These are phyloP conservation scores for Koerneria pararmatus DNA, from an alignment of 2,888 invertebrate species.

Conservation along the genomic window DNA sequence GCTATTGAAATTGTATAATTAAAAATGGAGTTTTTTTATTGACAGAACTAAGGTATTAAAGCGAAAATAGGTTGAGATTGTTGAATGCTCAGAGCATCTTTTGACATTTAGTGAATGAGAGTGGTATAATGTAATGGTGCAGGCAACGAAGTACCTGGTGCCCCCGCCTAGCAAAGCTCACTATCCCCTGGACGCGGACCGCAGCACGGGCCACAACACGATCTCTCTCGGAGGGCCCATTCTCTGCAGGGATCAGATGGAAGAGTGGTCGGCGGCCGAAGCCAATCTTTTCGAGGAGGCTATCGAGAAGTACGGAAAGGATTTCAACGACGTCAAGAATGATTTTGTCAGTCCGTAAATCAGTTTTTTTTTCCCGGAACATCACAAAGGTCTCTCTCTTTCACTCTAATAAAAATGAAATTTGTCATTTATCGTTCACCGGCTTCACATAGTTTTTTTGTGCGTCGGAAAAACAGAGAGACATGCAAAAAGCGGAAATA, in stretches of 20 bases:
- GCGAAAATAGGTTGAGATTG: too few species aligned
- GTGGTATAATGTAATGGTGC: slow-evolving; percentile 7
- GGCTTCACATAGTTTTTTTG: too few species aligned
- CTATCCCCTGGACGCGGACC: slow-evolving; percentile 57
- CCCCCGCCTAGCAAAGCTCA: slow-evolving; percentile 62
- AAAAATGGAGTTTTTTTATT: slow-evolving; percentile 4
- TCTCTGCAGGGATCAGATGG: slow-evolving; percentile 85
- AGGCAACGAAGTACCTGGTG: slow-evolving; percentile 55
- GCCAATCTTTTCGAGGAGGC: slow-evolving; percentile 99
- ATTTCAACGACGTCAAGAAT: slow-evolving; percentile 94
- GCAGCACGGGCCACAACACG: slow-evolving; percentile 52
- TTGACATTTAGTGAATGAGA: too few species aligned
- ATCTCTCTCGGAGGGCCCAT: slow-evolving; percentile 58
- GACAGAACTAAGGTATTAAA: too few species aligned
- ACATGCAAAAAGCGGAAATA: too few species aligned
- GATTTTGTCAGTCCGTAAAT: slow-evolving; percentile 78
- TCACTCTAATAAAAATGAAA: neutral
- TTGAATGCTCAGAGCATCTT: too few species aligned
- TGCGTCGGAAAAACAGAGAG: neutral
- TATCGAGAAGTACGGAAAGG: slow-evolving; percentile 86
- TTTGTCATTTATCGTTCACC: neutral
- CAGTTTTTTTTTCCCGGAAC: neutral
- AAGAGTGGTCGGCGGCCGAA: slow-evolving; percentile 99
- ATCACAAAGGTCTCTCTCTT: too few species aligned
- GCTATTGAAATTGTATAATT: too few species aligned